A percentile compares a stretch with the other conserved stretches of the same genome.
phyloP scores from a whole-genome alignment of 2,797 vertebrate genomes.

The Macropus fuliginosus region DNA sequence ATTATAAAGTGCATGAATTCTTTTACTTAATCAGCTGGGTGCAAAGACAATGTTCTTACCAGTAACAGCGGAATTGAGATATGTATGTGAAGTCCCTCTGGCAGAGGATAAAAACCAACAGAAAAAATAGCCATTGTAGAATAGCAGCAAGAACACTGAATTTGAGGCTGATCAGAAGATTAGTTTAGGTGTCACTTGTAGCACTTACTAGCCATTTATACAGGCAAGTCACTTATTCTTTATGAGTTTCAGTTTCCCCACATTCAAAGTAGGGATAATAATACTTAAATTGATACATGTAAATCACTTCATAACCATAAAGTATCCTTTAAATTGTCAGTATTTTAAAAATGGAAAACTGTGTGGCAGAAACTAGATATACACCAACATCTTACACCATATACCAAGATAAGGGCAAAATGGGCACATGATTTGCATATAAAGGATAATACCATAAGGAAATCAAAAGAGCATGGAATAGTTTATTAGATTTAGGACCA shows the following conservation, averaged over 20 bases:
- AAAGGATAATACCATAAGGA: too few species aligned
- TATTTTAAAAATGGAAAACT: background rate
- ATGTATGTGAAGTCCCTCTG: background rate
- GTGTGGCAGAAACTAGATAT: background rate
- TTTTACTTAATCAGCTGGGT: background rate
- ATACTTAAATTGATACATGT: background rate
- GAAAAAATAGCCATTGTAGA: background rate
- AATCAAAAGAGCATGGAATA: background rate
- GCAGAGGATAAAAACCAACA: background rate
- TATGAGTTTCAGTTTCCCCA: background rate
- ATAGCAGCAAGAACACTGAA: background rate
- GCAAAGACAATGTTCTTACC: background rate
- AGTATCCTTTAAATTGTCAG: background rate
- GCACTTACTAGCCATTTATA: background rate
- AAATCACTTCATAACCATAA: background rate
- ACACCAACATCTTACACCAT: background rate
- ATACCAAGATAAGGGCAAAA: background rate
- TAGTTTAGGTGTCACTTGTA: background rate
- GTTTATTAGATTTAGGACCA: background rate
- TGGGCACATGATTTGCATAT: background rate
- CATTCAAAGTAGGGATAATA: background rate
- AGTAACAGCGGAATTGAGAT: background rate
- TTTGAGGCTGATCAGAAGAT: background rate
- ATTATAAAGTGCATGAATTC: slow-evolving; percentile 10
- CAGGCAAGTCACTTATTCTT: background rate